These are phyloP conservation scores for Odocoileus hemionus DNA, from an alignment of 2,113 vertebrate genomes.

Conservation along the genomic window DNA sequence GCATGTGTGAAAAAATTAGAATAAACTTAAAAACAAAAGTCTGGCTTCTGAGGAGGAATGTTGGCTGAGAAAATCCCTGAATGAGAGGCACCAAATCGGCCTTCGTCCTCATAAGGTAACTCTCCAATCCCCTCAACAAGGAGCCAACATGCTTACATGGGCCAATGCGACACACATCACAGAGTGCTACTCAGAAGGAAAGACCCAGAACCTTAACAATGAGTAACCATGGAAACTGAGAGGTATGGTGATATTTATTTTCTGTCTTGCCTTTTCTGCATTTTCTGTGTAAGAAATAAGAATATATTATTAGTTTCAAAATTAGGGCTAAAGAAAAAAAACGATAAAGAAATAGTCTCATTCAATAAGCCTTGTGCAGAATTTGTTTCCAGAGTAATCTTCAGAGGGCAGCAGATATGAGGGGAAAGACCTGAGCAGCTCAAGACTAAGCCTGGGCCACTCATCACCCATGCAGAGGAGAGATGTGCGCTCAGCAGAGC, in stretches of 20 bases:
- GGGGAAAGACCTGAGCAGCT: background rate
- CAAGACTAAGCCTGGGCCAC: background rate
- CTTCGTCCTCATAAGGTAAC: background rate
- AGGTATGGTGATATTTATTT: constrained; percentile 31
- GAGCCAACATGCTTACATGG: background rate
- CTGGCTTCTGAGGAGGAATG: background rate
- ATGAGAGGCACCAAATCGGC: background rate
- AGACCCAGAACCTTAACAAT: constrained; percentile 36
- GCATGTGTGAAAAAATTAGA: background rate
- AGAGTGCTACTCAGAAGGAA: constrained; percentile 18
- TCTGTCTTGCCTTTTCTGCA: constrained; percentile 20
- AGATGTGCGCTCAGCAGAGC: background rate
- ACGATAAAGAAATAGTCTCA: background rate
- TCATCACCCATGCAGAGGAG: background rate
- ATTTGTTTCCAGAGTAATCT: background rate
- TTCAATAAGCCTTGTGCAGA: background rate
- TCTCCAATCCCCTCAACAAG: background rate
- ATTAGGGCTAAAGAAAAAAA: background rate
- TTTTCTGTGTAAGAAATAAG: constrained; percentile 19
- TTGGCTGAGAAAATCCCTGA: background rate
- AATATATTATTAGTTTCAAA: constrained; percentile 43
- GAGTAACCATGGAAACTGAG: constrained; percentile 69
- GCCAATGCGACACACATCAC: background rate
- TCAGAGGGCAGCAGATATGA: background rate
- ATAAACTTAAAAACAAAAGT: constrained; percentile 30